Conservation (phyloP, 92 coral and sea anemone species). For the Plumapathes pennacea region DNA sequence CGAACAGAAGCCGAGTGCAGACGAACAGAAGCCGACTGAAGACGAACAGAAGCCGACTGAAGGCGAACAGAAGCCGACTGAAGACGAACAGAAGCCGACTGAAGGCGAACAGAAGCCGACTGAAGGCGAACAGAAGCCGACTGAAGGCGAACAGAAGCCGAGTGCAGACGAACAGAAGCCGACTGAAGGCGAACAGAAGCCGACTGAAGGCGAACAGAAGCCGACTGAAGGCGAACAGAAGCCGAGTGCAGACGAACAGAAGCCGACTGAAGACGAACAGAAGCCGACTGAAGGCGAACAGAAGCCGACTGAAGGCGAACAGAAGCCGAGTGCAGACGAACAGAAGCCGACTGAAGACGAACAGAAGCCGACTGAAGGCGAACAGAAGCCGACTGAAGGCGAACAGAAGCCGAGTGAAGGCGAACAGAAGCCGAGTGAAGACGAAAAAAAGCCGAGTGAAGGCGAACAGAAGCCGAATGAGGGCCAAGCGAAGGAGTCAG, state of each 20-base stretch:
- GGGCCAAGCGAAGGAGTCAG: slow-evolving; percentile 4
- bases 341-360: no score
- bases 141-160: slow-evolving; percentile 3
- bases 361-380: slow-evolving; percentile 1
- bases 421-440: background rate
- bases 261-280: no score
- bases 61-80: slow-evolving; percentile 6
- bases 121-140: slow-evolving; percentile 10
- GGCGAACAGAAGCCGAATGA: slow-evolving; percentile 6
- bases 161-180: no score
- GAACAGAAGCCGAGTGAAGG: slow-evolving; percentile 10
- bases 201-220: background rate
- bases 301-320: slow-evolving; percentile 4
- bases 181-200: slow-evolving; percentile 8
- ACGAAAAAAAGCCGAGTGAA: slow-evolving; percentile 14
- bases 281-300: slow-evolving; percentile 1
- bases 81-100: no score
- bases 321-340: slow-evolving; percentile 5
- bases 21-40: slow-evolving; percentile 14
- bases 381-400: slow-evolving; percentile 2
- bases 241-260: slow-evolving; percentile 4
- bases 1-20: no score
- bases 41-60: slow-evolving; percentile 6
- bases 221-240: slow-evolving; percentile 7
- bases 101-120: slow-evolving; percentile 14